Base-by-base conservation (phyloP, 2,113 vertebrate genomes). In the Eudyptes chrysolophus region DNA sequence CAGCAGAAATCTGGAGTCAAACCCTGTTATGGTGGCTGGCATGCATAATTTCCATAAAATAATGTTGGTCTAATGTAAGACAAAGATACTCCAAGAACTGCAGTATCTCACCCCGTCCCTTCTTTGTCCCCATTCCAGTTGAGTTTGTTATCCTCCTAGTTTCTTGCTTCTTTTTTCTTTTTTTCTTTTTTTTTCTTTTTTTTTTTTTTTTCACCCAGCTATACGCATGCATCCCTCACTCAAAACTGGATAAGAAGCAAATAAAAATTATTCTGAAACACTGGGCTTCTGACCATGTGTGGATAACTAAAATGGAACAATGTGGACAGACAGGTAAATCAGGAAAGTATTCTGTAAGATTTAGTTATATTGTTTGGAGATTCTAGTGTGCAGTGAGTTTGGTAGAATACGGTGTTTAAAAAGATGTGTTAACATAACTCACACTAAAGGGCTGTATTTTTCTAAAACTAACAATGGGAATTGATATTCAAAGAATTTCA, bases 11-110 rank as follows among this genome's bases (percentile, higher is more conserved):
- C 10, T 52, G 48, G 34, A 52, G 29, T 9, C 36, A 57, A 78
- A 79, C 17, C 7, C 26, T 29, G 16, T 52, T 89, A 10, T 32
- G 10, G 13, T 54, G 24, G 18, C 11, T 84, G 7, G 18, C 4
- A 44, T 65, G 36, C 0, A 0, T 22, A 44, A 42, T 17, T 86
- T n/a, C 15, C 21, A 10, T n/a, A 72, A 29, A 9, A 26, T 16
- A 55, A 34, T 20, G 11, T 49, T 55, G 5, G 2, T 29, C 7
- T 69, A 42, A 82, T 8, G 19, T 13, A 55, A 70, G 20, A 40
- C 4, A 86, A 65, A 94, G 58, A 42, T 27, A 60, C 4, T 29
- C 5, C 38, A n/a, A 52, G 29, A 75, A 51, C 5, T 60, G 13
- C 10, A 26, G 1, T n/a, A 44, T 70, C n/a, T 75, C 20, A 65